Percentiles rank a stretch among this genome's conserved stretches.
phyloP scores from a whole-genome alignment of 1,140 invertebrate species.

The Papilio polyxenes region DNA sequence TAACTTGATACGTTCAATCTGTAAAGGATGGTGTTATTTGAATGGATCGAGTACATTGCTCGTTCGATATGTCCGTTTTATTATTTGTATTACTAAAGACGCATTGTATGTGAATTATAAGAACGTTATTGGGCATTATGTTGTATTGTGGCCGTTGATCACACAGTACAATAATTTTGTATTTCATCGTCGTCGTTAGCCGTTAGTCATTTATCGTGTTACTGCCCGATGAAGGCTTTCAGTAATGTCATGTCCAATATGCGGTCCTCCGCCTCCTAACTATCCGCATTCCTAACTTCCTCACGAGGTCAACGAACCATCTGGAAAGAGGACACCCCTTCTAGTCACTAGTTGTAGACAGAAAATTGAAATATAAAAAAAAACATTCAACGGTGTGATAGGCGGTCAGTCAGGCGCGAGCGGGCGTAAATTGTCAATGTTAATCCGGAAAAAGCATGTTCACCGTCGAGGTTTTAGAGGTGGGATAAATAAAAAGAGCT shows the following conservation, averaged over 20 bases:
- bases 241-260: neutral
- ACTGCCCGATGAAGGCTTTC: neutral
- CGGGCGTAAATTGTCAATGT: slow-evolving; percentile 49
- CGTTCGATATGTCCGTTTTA: neutral
- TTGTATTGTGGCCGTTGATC: slow-evolving; percentile 9
- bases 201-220: neutral
- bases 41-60: slow-evolving; percentile 7
- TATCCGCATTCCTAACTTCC: neutral
- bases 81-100: neutral
- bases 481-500: slow-evolving; percentile 49
- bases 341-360: neutral
- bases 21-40: neutral
- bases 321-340: neutral
- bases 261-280: neutral
- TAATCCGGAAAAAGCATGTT: slow-evolving; percentile 48
- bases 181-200: neutral
- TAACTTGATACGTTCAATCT: neutral
- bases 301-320: neutral
- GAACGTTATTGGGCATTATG: neutral
- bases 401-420: slow-evolving; percentile 30
- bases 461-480: slow-evolving; percentile 45
- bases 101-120: slow-evolving; percentile 14
- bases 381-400: slow-evolving; percentile 39
- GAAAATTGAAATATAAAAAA: slow-evolving; percentile 3
- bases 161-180: slow-evolving; percentile 14